Conservation (phyloP, 2,113 vertebrate genomes). For the Amazona vittata region DNA sequence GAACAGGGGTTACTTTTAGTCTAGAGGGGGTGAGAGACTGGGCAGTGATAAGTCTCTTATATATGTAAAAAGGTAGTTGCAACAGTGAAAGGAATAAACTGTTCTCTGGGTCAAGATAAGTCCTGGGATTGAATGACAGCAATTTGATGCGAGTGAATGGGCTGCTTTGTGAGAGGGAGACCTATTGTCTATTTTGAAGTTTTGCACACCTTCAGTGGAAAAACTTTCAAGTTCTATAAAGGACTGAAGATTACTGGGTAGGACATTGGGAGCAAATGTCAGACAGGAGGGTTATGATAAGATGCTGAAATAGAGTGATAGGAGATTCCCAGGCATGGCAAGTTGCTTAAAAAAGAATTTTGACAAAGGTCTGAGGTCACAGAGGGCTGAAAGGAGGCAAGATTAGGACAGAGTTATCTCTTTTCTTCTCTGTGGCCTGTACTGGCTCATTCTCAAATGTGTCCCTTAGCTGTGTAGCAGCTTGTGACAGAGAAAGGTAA, state of each 20-base stretch:
- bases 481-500: neutral
- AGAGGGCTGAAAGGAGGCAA: neutral
- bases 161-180: neutral
- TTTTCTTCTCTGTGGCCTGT: neutral
- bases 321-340: neutral
- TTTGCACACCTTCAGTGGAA: neutral
- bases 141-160: neutral
- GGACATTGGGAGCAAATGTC: neutral
- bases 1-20: neutral
- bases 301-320: neutral
- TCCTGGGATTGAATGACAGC: neutral
- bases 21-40: neutral
- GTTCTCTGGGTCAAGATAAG: neutral
- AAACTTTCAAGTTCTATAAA: neutral
- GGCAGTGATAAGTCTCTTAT: neutral
- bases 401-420: neutral
- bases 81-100: constrained; percentile 14
- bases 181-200: neutral
- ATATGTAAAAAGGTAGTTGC: neutral
- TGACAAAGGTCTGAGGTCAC: neutral
- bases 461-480: neutral
- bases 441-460: neutral
- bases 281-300: neutral
- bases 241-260: neutral
- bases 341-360: neutral